Percentiles rank a stretch among this genome's conserved stretches.
Evolutionary conservation across 92 coral and sea anemone species (phyloP).

Genomic region (Micromussa lordhowensis): DNA sequence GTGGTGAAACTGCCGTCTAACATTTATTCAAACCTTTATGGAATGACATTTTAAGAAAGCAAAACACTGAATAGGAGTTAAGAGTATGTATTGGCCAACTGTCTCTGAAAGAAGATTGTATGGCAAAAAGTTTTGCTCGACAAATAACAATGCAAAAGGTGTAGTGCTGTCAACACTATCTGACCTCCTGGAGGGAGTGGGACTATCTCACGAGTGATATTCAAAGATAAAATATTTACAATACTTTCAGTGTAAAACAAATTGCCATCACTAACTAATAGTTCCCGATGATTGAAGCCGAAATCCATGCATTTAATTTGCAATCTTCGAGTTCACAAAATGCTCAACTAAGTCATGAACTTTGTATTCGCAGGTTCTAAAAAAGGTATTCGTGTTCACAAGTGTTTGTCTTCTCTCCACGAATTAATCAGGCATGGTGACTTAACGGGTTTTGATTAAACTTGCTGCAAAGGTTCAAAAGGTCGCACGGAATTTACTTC

Average conservation of each 20-base stretch:
- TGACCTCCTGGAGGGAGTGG: neutral
- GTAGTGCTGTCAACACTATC: neutral
- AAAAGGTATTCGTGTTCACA: neutral
- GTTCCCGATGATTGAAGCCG: neutral
- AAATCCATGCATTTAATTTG: neutral
- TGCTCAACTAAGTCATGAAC: neutral
- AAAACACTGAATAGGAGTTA: too few relatives aligned
- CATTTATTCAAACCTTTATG: too few relatives aligned
- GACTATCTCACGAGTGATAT: neutral
- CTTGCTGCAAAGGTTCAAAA: neutral
- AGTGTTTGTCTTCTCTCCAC: neutral
- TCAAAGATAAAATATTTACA: neutral
- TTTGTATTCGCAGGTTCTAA: neutral
- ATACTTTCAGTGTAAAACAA: neutral
- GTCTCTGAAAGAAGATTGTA: too few relatives aligned
- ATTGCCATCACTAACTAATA: neutral
- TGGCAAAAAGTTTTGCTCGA: neutral
- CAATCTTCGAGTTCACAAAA: neutral
- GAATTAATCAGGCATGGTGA: neutral
- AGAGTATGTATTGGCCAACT: too few relatives aligned
- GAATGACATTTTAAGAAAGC: too few relatives aligned
- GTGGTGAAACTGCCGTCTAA: too few relatives aligned
- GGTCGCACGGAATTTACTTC: neutral
- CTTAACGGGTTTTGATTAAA: neutral
- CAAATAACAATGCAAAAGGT: neutral